Evolutionary conservation across 2,888 invertebrate genomes (phyloP), one percentile per base, ranked within the genome.

Genomic region (Dorcus hopei): DNA sequence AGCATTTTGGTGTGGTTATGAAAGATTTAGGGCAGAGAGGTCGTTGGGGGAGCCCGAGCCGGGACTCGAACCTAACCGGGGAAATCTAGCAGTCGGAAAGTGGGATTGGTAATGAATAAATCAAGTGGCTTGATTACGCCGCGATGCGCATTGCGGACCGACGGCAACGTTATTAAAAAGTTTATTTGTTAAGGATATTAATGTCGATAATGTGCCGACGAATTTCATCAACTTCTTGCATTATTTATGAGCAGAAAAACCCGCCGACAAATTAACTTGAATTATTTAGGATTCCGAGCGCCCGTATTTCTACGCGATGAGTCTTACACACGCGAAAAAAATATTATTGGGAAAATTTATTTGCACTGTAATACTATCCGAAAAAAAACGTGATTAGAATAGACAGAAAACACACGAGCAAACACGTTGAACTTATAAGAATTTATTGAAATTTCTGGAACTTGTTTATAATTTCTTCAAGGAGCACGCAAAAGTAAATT

Each of bases 21-120:
- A 66, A 67, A 64, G 63, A 68, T 68, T 68, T 63, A 67, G 61
- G 59, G 62, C 58, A 61, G 53, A 54, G 56, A 47, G 23, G 45
- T 38, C 49, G 52, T 53, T 49, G 42, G 42, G 39, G 54, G 57
- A 54, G 51, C 53, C 58, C 57, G 62, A 58, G 62, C 54, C 40
- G 48, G 62, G 56, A 45, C 55, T 54, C 42, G 38, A 45, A 38
- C 53, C 58, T 65, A 64, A 66, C 66, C 61, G 65, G 68, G 68
- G 69, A 69, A 69, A 69, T 69, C 67, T 68, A 67, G 65, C 65
- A 60, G 67, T 64, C 61, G 54, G 63, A 62, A 65, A 68, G 66
- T 68, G 63, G 68, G 62, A 68, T 68, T 68, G 67, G 65, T 68
- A 66, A 66, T 69, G 67, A 69, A 69, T 69, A 69, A 69, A 69